Evolutionary conservation across 2,797 vertebrate genomes (phyloP).

Genomic region (Sebastes steindachneri): DNA sequence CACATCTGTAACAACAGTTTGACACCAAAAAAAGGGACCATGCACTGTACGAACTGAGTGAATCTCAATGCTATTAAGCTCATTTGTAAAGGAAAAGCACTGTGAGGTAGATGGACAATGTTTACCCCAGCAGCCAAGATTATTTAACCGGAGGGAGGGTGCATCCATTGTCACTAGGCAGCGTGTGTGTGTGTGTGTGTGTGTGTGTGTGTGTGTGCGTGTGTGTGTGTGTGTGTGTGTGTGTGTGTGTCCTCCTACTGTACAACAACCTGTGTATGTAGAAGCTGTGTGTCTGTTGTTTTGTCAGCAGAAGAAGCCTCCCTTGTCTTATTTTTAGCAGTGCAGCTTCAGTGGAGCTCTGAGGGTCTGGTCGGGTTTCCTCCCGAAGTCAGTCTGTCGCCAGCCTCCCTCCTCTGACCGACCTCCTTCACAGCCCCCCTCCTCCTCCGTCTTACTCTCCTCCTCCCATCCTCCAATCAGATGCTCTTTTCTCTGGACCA

Average conservation of each 20-base stretch:
- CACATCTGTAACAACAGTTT: conserved; percentile 38
- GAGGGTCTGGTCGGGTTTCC: conserved; percentile 83
- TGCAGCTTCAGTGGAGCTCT: conserved; percentile 69
- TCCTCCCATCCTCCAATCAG: conserved; percentile 3
- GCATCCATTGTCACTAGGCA: conserved; percentile 59
- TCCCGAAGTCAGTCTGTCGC: conserved; percentile 82
- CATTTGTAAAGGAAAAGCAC: conserved; percentile 69
- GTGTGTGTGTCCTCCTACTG: conserved; percentile 48
- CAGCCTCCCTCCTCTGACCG: conserved; percentile 50
- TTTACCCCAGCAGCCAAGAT: conserved; percentile 37
- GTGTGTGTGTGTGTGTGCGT: neutral
- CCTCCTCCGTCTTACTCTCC: conserved; percentile 22
- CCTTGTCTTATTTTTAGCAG: conserved; percentile 83
- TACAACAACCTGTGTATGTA: conserved; percentile 51
- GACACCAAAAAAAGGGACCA: conserved; percentile 74
- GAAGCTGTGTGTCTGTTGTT: conserved; percentile 66
- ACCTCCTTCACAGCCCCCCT: conserved; percentile 19
- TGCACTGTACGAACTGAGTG: conserved; percentile 53
- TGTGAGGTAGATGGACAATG: conserved; percentile 58
- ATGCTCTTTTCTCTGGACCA: neutral
- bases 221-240: conserved; percentile 14
- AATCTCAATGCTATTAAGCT: conserved; percentile 57
- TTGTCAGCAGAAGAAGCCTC: conserved; percentile 80
- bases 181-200: conserved; percentile 41
- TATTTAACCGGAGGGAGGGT: conserved; percentile 62